Conservation (phyloP, 2,797 vertebrate species). For the Tenualosa ilisha region DNA sequence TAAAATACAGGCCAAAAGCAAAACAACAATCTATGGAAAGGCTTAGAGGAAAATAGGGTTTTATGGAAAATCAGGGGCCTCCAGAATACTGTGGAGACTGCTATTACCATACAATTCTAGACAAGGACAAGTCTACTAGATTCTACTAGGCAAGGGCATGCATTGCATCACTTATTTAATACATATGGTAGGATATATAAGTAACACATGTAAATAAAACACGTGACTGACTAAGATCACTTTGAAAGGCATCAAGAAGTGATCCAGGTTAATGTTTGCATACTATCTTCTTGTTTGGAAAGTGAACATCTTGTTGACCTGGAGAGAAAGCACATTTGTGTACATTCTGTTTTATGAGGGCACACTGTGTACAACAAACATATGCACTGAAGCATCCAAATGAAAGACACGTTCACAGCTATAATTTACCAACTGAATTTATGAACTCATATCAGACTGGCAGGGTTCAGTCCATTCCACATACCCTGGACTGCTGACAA, state of each 20-base stretch:
- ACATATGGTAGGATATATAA: too few relatives aligned
- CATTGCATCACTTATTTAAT: too few relatives aligned
- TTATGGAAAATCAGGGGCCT: background rate
- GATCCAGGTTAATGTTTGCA: too few relatives aligned
- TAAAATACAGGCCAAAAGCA: background rate
- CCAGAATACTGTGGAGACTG: background rate
- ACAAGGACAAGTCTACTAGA: too few relatives aligned
- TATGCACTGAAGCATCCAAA: background rate
- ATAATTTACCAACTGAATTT: background rate
- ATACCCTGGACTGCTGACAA: slow-evolving; percentile 9
- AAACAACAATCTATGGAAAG: background rate
- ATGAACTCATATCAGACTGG: background rate
- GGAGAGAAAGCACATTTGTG: background rate
- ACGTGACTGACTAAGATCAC: too few relatives aligned
- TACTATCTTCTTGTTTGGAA: too few relatives aligned
- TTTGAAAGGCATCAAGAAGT: too few relatives aligned
- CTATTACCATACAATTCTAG: background rate
- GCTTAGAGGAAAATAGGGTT: background rate
- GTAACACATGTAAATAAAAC: too few relatives aligned
- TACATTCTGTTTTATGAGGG: background rate
- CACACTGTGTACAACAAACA: background rate
- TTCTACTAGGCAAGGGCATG: too few relatives aligned
- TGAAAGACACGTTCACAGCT: background rate
- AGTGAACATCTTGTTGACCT: too few relatives aligned
- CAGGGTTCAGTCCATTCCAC: background rate